A percentile compares a stretch with the other conserved stretches of the same genome.
Evolutionary conservation across 2,888 invertebrate species (phyloP).

Genomic region (Taphrorychus bicolor): DNA sequence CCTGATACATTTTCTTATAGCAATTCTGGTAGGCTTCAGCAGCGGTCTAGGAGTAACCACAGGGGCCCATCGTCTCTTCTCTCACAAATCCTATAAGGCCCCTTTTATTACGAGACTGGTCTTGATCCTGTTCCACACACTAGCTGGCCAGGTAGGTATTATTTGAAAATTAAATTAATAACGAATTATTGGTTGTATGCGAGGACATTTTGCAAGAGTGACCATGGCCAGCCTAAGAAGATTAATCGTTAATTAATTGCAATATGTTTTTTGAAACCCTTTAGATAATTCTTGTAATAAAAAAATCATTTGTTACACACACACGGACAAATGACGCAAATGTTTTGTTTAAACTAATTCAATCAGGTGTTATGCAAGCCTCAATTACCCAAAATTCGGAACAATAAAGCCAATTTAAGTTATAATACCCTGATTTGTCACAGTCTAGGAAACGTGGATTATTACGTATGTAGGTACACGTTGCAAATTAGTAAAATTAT

Average conservation of each 20-base stretch:
- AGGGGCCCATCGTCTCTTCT: slow-evolving; percentile 81
- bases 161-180: background rate
- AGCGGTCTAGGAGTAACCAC: slow-evolving; percentile 73
- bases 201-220: background rate
- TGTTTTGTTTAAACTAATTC: no score
- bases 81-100: slow-evolving; percentile 82
- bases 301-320: no score
- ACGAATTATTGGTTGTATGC: background rate
- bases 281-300: no score
- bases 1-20: no score
- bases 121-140: slow-evolving; percentile 71
- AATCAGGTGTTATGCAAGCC: no score
- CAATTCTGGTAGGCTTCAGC: slow-evolving; percentile 23
- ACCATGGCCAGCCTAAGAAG: background rate
- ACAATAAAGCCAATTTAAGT: background rate
- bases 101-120: slow-evolving; percentile 66
- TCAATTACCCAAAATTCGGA: background rate
- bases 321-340: no score
- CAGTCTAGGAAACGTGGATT: background rate
- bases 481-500: background rate
- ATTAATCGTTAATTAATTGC: no score
- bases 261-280: no score
- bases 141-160: slow-evolving; percentile 75
- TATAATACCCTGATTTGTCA: background rate
- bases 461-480: background rate